phyloP scores from a whole-genome alignment of 2,888 invertebrate genomes.

The Teleogryllus oceanicus region DNA sequence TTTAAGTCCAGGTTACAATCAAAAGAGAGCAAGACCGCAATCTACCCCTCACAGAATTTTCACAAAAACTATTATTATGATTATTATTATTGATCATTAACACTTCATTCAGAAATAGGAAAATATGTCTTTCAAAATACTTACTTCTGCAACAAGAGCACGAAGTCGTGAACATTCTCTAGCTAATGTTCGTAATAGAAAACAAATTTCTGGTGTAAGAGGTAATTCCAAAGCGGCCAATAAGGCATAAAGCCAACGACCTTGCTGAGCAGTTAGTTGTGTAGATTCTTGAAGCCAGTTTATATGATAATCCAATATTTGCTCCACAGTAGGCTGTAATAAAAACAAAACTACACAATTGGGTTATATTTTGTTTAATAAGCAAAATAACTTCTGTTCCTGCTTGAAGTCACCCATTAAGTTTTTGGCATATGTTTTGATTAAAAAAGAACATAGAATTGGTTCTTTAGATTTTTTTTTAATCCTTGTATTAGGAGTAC shows the following conservation, averaged over 20 bases:
- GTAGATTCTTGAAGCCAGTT: conserved; percentile 49
- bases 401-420: too few relatives aligned
- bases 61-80: too few relatives aligned
- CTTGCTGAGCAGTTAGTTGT: conserved; percentile 52
- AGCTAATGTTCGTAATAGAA: conserved; percentile 61
- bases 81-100: neutral
- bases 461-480: too few relatives aligned
- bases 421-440: too few relatives aligned
- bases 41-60: too few relatives aligned
- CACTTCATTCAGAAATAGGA: neutral
- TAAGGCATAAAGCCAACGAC: conserved; percentile 69
- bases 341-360: conserved; percentile 9
- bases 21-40: too few relatives aligned
- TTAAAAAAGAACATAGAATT: too few relatives aligned
- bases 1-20: too few relatives aligned
- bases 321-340: conserved; percentile 47
- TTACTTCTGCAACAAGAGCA: conserved; percentile 44
- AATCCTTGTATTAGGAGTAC: too few relatives aligned
- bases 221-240: conserved; percentile 63
- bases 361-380: too few relatives aligned
- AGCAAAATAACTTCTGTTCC: too few relatives aligned
- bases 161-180: conserved; percentile 59
- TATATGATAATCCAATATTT: conserved; percentile 52
- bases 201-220: conserved; percentile 63
- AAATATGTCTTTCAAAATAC: neutral